Percentiles rank a stretch among this genome's conserved stretches.
Conservation (phyloP, 1,140 invertebrate species). For the Apis laboriosa region DNA sequence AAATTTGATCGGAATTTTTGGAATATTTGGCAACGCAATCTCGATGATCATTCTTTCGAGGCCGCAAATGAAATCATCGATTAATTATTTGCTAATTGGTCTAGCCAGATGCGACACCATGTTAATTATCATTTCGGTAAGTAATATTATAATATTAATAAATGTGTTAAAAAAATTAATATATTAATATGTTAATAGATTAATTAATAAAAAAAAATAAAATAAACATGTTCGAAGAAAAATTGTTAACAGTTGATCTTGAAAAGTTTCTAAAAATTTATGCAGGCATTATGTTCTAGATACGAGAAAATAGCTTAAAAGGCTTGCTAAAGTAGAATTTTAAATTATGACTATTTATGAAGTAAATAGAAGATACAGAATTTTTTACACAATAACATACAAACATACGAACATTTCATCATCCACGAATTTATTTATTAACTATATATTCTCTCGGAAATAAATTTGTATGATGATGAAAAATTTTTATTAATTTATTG, state of each 20-base stretch:
- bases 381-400: too few species aligned
- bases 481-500: neutral
- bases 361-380: neutral
- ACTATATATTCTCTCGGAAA: neutral
- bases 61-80: constrained; percentile 96
- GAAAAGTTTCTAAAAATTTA: neutral
- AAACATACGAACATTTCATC: neutral
- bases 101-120: constrained; percentile 95
- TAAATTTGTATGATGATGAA: neutral
- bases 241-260: neutral
- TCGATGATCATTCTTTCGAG: constrained; percentile 94
- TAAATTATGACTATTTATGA: neutral
- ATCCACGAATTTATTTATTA: neutral
- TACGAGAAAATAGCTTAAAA: neutral
- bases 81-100: constrained; percentile 95
- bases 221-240: too few species aligned
- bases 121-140: constrained; percentile 89
- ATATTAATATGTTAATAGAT: neutral
- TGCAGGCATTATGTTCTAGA: too few species aligned
- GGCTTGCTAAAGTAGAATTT: neutral
- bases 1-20: constrained; percentile 90
- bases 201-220: too few species aligned
- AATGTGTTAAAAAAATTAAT: neutral
- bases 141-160: constrained; percentile 62
- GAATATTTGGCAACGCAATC: constrained; percentile 93